Evolutionary conservation across 2,888 invertebrate species (phyloP).

Genomic region (Auanema sp.): DNA sequence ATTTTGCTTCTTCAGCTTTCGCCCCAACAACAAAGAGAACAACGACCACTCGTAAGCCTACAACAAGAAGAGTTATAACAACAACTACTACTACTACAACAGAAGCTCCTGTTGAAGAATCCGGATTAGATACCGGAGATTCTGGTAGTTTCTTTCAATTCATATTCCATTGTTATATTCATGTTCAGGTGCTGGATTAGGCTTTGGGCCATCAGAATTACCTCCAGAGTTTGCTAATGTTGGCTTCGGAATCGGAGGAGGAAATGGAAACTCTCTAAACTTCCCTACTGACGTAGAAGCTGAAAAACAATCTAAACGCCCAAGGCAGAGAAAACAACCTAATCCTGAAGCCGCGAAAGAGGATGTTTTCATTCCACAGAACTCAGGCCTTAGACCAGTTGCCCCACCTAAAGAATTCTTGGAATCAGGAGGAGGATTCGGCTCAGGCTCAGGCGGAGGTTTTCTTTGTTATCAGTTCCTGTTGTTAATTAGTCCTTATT

Average conservation of each 20-base stretch:
- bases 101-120: slow-evolving; percentile 13
- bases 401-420: slow-evolving; percentile 60
- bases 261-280: slow-evolving; percentile 34
- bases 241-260: slow-evolving; percentile 41
- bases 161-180: slow-evolving; percentile 1
- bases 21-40: slow-evolving; percentile 27
- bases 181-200: slow-evolving; percentile 38
- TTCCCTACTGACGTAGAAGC: slow-evolving; percentile 30
- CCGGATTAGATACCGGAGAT: slow-evolving; percentile 17
- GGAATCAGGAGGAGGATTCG: slow-evolving; percentile 28
- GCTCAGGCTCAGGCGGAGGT: slow-evolving; percentile 22
- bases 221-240: slow-evolving; percentile 47
- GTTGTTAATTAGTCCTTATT: background rate
- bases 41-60: slow-evolving; percentile 34
- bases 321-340: slow-evolving; percentile 40
- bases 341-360: slow-evolving; percentile 33
- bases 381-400: slow-evolving; percentile 60
- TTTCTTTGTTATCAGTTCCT: background rate
- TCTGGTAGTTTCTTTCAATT: slow-evolving; percentile 3
- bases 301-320: slow-evolving; percentile 19
- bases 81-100: slow-evolving; percentile 35
- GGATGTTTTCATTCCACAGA: slow-evolving; percentile 54
- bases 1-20: slow-evolving; percentile 5
- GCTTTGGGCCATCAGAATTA: slow-evolving; percentile 45
- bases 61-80: slow-evolving; percentile 21